A percentile compares a stretch with the other conserved stretches of the same genome.
phyloP scores from a whole-genome alignment of 2,888 invertebrate species.

The Ptychoptera albimana region DNA sequence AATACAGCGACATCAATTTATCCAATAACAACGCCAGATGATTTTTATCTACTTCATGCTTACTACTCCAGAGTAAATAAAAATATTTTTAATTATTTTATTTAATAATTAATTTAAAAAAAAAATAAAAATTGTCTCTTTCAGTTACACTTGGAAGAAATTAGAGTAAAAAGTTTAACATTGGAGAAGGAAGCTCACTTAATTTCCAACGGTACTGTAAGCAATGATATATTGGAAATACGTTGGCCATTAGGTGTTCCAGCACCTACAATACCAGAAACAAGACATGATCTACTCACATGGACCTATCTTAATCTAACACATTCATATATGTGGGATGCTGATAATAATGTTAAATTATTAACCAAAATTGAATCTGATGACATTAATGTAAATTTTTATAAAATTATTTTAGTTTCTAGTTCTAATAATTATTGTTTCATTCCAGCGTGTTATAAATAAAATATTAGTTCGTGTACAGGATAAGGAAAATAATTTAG shows the following conservation, averaged over 20 bases:
- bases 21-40: conserved; percentile 43
- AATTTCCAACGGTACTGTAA: conserved; percentile 33
- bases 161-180: conserved; percentile 23
- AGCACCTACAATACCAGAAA: conserved; percentile 45
- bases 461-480: conserved; percentile 34
- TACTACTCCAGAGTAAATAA: conserved; percentile 47
- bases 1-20: conserved; percentile 44
- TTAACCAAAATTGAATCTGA: conserved; percentile 46
- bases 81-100: conserved; percentile 1
- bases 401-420: not conserved
- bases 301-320: conserved; percentile 79
- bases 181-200: conserved; percentile 26
- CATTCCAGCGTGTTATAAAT: conserved; percentile 32
- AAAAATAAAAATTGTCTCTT: conserved; percentile 6
- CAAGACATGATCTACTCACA: conserved; percentile 65
- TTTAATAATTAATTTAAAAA: not conserved
- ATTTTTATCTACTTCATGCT: conserved; percentile 54
- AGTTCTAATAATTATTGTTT: not conserved
- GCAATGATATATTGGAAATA: conserved; percentile 35
- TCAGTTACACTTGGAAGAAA: conserved; percentile 32
- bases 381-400: conserved; percentile 45
- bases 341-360: conserved; percentile 51
- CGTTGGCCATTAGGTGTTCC: conserved; percentile 65
- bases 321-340: conserved; percentile 67
- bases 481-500: conserved; percentile 35